Conservation (phyloP, 2,888 invertebrate species). For the Euspilapteryx auroguttella region DNA sequence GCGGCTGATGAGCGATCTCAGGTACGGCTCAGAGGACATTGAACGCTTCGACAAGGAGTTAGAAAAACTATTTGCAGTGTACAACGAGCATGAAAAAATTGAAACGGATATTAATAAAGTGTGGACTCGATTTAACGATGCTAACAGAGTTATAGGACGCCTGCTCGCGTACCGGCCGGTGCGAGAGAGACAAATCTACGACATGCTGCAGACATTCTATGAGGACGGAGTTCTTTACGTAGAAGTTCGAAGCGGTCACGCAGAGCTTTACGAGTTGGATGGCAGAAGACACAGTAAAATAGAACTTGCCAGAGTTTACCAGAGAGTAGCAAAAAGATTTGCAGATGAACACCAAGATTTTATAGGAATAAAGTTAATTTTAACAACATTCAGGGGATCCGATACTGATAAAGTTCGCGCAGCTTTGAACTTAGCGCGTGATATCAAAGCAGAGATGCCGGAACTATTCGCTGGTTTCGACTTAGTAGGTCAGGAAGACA, state of each 20-base stretch:
- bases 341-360: conserved; percentile 64
- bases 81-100: conserved; percentile 34
- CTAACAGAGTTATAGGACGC: conserved; percentile 44
- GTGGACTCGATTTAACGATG: conserved; percentile 65
- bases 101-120: conserved; percentile 60
- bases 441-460: conserved; percentile 57
- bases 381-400: conserved; percentile 62
- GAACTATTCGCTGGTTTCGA: conserved; percentile 79
- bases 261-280: conserved; percentile 66
- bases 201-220: conserved; percentile 62
- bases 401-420: conserved; percentile 28
- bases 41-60: conserved; percentile 56
- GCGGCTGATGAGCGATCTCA: conserved; percentile 48
- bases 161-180: conserved; percentile 65
- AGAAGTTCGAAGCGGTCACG: conserved; percentile 67
- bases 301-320: conserved; percentile 59
- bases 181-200: conserved; percentile 68
- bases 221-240: conserved; percentile 72
- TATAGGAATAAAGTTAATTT: conserved; percentile 69
- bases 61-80: conserved; percentile 50
- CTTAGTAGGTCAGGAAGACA: conserved; percentile 80
- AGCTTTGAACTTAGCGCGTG: conserved; percentile 42
- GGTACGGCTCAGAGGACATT: conserved; percentile 40
- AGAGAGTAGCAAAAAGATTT: conserved; percentile 59
- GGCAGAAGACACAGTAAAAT: conserved; percentile 55